Evolutionary conservation across 2,888 invertebrate genomes (phyloP).

Genomic region (Tinea semifulvella): DNA sequence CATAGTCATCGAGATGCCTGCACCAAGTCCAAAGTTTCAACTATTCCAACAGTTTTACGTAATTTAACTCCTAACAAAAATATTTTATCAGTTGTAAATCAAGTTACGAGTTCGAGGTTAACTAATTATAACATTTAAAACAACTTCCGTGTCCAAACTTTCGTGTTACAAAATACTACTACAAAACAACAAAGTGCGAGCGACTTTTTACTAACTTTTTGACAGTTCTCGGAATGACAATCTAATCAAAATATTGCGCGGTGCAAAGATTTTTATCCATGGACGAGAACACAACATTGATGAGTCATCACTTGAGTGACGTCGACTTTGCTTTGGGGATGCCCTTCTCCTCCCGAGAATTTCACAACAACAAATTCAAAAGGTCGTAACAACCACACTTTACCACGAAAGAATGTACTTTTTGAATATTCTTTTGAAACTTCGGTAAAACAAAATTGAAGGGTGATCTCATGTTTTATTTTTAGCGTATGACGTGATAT

Average conservation of each 20-base stretch:
- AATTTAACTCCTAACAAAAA: conserved; percentile 4
- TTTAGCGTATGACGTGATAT: conserved; percentile 45
- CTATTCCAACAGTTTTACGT: conserved; percentile 8
- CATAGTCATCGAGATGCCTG: conserved; percentile 53
- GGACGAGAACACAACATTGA: conserved; percentile 50
- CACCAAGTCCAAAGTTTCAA: conserved; percentile 2
- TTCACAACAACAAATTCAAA: conserved; percentile 30
- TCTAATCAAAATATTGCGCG: conserved; percentile 17
- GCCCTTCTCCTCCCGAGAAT: conserved; percentile 54
- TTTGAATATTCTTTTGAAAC: conserved; percentile 30
- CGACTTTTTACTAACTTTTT: conserved; percentile 9
- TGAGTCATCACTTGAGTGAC: conserved; percentile 55
- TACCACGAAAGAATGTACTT: conserved; percentile 29
- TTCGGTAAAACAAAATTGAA: conserved; percentile 34
- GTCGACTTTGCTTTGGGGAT: conserved; percentile 55
- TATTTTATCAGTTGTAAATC: conserved; percentile 8
- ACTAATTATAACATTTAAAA: conserved; percentile 17
- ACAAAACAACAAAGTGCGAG: background rate
- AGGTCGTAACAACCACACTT: conserved; percentile 39
- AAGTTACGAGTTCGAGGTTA: conserved; percentile 19
- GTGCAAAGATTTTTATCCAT: conserved; percentile 14
- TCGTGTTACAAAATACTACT: background rate
- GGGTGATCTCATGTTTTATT: conserved; percentile 53
- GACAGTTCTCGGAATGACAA: conserved; percentile 13
- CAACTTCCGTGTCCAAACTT: conserved; percentile 22